A percentile compares a stretch with the other conserved stretches of the same genome.
Conservation (phyloP, 1,140 invertebrate species). For the Heliconius congener region DNA sequence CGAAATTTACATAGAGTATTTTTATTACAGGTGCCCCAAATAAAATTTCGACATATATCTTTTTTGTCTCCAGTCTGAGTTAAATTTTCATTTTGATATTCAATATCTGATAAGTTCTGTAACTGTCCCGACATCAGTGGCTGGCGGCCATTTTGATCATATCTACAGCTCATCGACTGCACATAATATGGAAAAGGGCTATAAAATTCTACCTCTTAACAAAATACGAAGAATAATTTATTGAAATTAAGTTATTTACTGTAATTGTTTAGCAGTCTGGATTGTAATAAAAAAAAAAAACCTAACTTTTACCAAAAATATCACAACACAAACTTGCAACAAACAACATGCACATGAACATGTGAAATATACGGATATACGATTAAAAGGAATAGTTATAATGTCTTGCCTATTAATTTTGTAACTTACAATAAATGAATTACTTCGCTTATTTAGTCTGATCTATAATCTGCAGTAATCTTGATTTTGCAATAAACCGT, state of each 20-base stretch:
- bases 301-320: neutral
- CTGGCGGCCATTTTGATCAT: constrained; percentile 53
- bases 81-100: constrained; percentile 29
- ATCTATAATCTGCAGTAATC: too few relatives aligned
- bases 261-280: constrained; percentile 1
- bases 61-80: constrained; percentile 26
- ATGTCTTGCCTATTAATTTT: neutral
- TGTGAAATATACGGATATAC: neutral
- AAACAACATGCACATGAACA: neutral
- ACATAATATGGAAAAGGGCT: neutral
- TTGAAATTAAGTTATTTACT: neutral
- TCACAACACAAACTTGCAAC: neutral
- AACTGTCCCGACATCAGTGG: constrained; percentile 42
- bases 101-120: constrained; percentile 32
- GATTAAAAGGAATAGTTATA: neutral
- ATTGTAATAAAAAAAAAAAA: neutral
- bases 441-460: too few relatives aligned
- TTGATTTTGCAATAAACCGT: too few relatives aligned
- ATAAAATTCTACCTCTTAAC: neutral
- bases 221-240: neutral
- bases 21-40: constrained; percentile 63
- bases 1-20: constrained; percentile 54
- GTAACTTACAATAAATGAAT: neutral
- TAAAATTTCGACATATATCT: constrained; percentile 56
- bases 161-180: constrained; percentile 50